Conservation (phyloP, 2,797 vertebrate genomes). For the Galaxias olidus region DNA sequence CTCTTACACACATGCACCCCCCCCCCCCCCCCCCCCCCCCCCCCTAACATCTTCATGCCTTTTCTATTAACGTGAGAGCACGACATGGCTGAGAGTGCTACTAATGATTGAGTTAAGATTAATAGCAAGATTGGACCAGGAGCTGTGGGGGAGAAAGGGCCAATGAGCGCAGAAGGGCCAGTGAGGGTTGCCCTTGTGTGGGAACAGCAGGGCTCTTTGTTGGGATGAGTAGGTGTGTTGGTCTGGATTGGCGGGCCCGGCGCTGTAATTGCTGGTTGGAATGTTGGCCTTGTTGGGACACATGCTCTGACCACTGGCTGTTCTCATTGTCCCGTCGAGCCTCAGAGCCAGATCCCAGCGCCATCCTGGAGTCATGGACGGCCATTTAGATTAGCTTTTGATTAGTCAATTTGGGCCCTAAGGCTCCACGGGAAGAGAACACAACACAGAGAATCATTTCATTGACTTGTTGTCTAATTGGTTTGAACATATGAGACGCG, state of each 20-base stretch:
- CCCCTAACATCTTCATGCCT: conserved; percentile 43
- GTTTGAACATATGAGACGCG: conserved; percentile 43
- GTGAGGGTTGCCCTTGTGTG: conserved; percentile 70
- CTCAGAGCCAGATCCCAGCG: conserved; percentile 45
- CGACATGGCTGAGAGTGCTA: conserved; percentile 60
- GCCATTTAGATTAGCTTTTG: conserved; percentile 67
- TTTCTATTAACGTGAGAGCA: conserved; percentile 60
- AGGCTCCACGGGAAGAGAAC: conserved; percentile 56
- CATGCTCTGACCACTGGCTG: conserved; percentile 69
- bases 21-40: conserved; percentile 2
- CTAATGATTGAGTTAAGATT: conserved; percentile 75
- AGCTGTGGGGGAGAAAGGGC: conserved; percentile 46
- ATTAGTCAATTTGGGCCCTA: conserved; percentile 66
- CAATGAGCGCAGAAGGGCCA: conserved; percentile 55
- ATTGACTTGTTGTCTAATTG: conserved; percentile 35
- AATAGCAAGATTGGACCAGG: conserved; percentile 70
- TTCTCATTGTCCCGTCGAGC: conserved; percentile 66
- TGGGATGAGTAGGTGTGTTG: conserved; percentile 75
- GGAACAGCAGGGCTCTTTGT: conserved; percentile 75
- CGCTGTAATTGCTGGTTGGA: conserved; percentile 77
- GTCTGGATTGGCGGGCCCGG: conserved; percentile 70
- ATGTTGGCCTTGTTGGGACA: conserved; percentile 73
- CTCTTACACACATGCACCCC: not conserved
- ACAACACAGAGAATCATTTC: conserved; percentile 46
- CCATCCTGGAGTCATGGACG: conserved; percentile 59